A percentile compares a stretch with the other conserved stretches of the same genome.
phyloP scores from a whole-genome alignment of 64 coral and sea anemone genomes.

The Trachythela sp. region DNA sequence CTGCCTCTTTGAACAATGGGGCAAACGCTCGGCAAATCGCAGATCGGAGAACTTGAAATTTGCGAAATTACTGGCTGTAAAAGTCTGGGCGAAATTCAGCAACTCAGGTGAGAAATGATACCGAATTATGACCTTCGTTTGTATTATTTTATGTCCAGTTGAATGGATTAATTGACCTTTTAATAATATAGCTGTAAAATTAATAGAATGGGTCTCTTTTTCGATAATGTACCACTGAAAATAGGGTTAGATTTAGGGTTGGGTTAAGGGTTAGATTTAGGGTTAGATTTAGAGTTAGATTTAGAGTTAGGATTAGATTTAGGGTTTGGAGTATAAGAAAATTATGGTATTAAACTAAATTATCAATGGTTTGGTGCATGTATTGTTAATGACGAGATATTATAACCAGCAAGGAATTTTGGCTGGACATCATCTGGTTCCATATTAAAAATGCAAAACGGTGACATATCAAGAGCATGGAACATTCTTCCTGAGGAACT shows the following conservation, averaged over 20 bases:
- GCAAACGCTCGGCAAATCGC: constrained; percentile 43
- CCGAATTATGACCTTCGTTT: neutral
- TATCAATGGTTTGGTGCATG: too few species aligned
- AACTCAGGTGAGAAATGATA: constrained; percentile 53
- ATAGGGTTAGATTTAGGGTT: too few species aligned
- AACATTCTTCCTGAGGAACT: too few species aligned
- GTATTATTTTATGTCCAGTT: neutral
- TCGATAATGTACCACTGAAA: too few species aligned
- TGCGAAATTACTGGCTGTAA: constrained; percentile 56
- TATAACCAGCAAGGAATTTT: too few species aligned
- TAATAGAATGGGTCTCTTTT: neutral
- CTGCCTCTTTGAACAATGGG: constrained; percentile 14
- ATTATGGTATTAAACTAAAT: too few species aligned
- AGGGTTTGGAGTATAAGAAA: neutral
- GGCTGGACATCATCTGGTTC: too few species aligned
- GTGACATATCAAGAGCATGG: too few species aligned
- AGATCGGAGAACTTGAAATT: constrained; percentile 65
- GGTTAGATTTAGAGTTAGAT: neutral
- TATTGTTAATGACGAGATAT: too few species aligned
- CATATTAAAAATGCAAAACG: too few species aligned
- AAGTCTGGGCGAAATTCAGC: constrained; percentile 64
- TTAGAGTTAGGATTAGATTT: neutral
- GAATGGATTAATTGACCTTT: too few species aligned
- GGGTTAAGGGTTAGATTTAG: neutral
- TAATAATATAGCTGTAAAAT: too few species aligned